Conservation (phyloP, 2,113 vertebrate genomes). For the Jaculus jaculus region DNA sequence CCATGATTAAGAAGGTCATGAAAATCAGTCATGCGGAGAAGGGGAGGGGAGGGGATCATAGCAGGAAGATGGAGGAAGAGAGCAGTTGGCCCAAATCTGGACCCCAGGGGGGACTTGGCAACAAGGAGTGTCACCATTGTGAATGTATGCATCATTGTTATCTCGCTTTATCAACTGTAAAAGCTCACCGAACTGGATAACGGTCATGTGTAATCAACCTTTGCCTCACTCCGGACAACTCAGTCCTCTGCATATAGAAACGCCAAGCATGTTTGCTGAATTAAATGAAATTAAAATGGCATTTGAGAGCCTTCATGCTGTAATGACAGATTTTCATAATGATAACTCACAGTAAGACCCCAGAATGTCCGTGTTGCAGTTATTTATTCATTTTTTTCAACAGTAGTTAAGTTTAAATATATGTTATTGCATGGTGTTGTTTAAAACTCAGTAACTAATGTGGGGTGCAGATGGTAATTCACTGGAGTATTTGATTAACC, state of each 20-base stretch:
- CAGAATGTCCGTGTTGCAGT: constrained; percentile 60
- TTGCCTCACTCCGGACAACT: not conserved
- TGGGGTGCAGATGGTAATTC: constrained; percentile 54
- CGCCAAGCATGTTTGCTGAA: constrained; percentile 52
- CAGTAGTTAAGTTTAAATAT: constrained; percentile 69
- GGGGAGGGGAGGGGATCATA: not conserved
- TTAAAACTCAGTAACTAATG: constrained; percentile 64
- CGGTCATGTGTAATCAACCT: not conserved
- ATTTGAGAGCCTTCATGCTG: constrained; percentile 45
- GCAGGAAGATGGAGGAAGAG: not conserved
- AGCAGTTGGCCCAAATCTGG: not conserved
- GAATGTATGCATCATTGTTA: not conserved
- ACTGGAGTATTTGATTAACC: constrained; percentile 57
- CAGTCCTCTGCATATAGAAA: not conserved
- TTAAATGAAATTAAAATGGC: constrained; percentile 68
- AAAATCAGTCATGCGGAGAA: not conserved
- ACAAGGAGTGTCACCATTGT: not conserved
- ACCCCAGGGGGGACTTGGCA: not conserved
- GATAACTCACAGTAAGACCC: constrained; percentile 57
- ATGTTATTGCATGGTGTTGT: constrained; percentile 58
- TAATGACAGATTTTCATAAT: constrained; percentile 75
- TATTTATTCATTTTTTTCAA: constrained; percentile 63
- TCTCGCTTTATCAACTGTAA: not conserved
- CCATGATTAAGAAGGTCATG: not conserved
- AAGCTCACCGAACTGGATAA: not conserved